These are phyloP conservation scores for Pandemis heparana DNA, from an alignment of 2,888 invertebrate genomes.

Conservation along the genomic window DNA sequence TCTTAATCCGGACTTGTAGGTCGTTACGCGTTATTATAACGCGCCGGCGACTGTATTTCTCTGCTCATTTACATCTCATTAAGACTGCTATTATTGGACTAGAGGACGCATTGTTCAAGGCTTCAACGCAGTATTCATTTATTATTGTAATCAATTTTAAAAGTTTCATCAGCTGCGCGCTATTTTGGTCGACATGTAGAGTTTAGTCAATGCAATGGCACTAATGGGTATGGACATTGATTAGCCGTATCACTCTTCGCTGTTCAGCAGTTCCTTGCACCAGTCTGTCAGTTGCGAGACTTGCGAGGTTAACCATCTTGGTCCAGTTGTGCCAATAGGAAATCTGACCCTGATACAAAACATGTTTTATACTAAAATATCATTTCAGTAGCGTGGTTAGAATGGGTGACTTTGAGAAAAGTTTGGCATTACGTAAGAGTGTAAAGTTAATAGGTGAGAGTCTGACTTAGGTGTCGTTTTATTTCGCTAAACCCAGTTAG, in stretches of 20 bases:
- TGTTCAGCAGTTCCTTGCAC: constrained; percentile 56
- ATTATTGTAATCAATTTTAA: constrained; percentile 16
- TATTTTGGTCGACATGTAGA: background rate
- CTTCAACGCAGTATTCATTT: constrained; percentile 47
- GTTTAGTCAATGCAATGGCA: background rate
- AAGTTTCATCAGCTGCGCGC: background rate
- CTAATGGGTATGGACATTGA: background rate
- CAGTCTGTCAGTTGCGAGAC: constrained; percentile 51
- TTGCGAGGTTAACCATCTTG: constrained; percentile 58
- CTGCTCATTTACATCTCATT: constrained; percentile 86
- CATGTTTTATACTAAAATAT: constrained; percentile 19
- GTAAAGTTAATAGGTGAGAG: background rate
- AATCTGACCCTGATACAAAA: constrained; percentile 50
- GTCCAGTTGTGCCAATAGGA: constrained; percentile 64
- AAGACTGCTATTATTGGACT: constrained; percentile 80
- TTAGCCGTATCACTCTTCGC: constrained; percentile 45
- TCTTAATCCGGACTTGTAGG: constrained; percentile 86
- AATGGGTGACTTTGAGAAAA: background rate
- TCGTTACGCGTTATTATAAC: constrained; percentile 86
- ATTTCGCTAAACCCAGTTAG: background rate
- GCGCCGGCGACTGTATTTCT: constrained; percentile 80
- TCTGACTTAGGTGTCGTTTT: background rate
- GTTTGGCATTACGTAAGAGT: background rate
- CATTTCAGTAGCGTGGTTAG: background rate
- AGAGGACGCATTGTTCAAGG: constrained; percentile 62